Base-by-base conservation (phyloP, 2,888 invertebrate species). In the Drosophila austrosaltans region DNA sequence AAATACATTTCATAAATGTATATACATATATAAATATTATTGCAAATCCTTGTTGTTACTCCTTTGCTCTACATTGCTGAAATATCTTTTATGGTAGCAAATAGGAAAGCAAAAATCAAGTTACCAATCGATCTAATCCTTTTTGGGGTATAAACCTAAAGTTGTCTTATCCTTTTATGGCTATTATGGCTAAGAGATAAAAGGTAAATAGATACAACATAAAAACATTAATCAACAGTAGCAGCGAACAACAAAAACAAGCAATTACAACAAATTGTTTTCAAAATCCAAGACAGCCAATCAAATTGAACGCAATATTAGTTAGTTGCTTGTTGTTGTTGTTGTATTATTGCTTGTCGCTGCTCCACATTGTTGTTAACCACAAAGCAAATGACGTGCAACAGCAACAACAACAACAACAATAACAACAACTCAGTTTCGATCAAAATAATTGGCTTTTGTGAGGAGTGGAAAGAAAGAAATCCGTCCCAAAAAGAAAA, bases 381-480 rank as follows among this genome's bases (percentile, higher is more conserved):
- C 77, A 77, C 77, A 77, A 42, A 57, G 61, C 48, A 68, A 74
- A 74, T 77, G 75, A 72, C 72, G 69, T 62, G 61, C 77, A 69
- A 72, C 74, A 71, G 32, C 39, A 59, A 20, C 61, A 42, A 20
- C 42, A 54, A 20, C 65, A 53, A 10, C 66, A 57, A 40, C 57
- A 63, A 36, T 32, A 58, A 25, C 39, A 44, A 57, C 68, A 44
- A 32, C 57, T 32, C 48, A 57, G 72, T 57, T 58, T 79, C 82
- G 85, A 82, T 81, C 85, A 79, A 85, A 87, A 89, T 85, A 85
- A 85, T 85, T 85, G 85, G 87, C 89, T 78, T 76, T 72, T 66
- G 66, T 53, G 68, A 74, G 63, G 66, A 80, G 42, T 66, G 66
- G 61, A 61, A 75, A 39, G 70, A 63, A 39, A 48, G 48, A 48